A percentile compares a stretch with the other conserved stretches of the same genome.
phyloP scores from a whole-genome alignment of 2,888 invertebrate species.

The Polymixis flavicincta region DNA sequence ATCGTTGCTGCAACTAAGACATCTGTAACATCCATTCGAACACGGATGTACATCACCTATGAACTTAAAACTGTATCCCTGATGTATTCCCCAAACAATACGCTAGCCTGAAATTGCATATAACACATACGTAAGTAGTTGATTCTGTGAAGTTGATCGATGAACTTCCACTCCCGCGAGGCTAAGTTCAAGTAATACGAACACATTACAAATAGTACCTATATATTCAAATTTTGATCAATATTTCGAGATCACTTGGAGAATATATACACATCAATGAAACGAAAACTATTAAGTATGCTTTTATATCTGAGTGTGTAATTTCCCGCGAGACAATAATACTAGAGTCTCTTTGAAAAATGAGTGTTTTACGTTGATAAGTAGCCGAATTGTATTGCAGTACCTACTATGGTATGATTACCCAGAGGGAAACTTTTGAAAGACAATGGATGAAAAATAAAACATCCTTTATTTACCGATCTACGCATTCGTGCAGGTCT shows the following conservation, averaged over 20 bases:
- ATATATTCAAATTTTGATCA: constrained; percentile 47
- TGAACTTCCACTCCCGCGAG: constrained; percentile 36
- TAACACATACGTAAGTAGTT: constrained; percentile 30
- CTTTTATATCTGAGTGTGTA: constrained; percentile 70
- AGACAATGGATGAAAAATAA: constrained; percentile 33
- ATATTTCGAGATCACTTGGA: constrained; percentile 56
- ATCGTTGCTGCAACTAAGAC: background rate
- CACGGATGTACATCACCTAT: background rate
- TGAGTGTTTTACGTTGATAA: constrained; percentile 60
- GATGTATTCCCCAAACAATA: constrained; percentile 39
- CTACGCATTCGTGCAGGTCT: background rate
- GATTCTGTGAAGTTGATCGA: constrained; percentile 62
- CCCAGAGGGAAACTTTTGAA: constrained; percentile 66
- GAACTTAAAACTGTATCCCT: constrained; percentile 12
- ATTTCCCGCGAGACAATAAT: constrained; percentile 80
- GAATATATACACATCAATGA: constrained; percentile 58
- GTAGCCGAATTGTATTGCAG: constrained; percentile 57
- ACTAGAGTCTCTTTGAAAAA: constrained; percentile 62
- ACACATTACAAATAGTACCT: constrained; percentile 31
- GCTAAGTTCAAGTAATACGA: constrained; percentile 43
- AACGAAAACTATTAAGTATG: constrained; percentile 63
- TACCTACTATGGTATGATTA: constrained; percentile 61
- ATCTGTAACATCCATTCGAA: background rate
- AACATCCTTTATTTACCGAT: constrained; percentile 1
- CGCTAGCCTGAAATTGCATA: constrained; percentile 31